Evolutionary conservation across 92 coral and sea anemone genomes (phyloP), one percentile per base, ranked within the genome.

Genomic region (Epizoanthus rinbou): DNA sequence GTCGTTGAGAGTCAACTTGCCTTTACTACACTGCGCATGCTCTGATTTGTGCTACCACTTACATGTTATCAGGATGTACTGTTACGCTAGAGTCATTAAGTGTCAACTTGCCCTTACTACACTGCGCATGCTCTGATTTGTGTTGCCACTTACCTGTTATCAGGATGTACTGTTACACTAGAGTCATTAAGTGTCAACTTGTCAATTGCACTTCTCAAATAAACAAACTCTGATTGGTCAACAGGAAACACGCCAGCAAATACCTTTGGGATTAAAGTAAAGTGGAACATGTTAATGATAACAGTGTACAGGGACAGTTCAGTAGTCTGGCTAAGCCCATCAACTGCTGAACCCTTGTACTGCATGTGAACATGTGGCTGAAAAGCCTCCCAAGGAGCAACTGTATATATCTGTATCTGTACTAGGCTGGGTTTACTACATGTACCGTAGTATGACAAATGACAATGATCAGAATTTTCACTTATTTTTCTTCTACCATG

Each of bases 211-310:
- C 89, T 90, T 82, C 98, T 86, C 69, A 96, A 78, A 45, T 84
- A 81, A 54, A 96, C 76, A 85, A 90, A 91, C 23, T 96, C 98
- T 16, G 99, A 93, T 85, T 94, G 98, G 68, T 94, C 98, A 18
- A 96, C 99, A 10, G 99, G 99, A 80, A 91, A 96, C 4, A 96
- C 93, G 9, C 99, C 99, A 47, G 98, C 99, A 85, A 91, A 96
- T n/a, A 96, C 99, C 99, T 96, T 65, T 74, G 74, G 31, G 7
- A 19, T 22, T 54, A 74, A 23, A 70, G 28, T 9, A 50, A 47
- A 47, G 53, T 47, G 13, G 11, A 47, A 47, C 53, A 6, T 47
- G 13, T 47, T 10, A 47, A 8, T 47, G 53, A 10, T 47, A 47
- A 47, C 53, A 47, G 11, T 47, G 15, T 47, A 1, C 2, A 2